These are phyloP conservation scores for Ataeniobius toweri DNA, from an alignment of 2,797 vertebrate genomes.

Conservation along the genomic window DNA sequence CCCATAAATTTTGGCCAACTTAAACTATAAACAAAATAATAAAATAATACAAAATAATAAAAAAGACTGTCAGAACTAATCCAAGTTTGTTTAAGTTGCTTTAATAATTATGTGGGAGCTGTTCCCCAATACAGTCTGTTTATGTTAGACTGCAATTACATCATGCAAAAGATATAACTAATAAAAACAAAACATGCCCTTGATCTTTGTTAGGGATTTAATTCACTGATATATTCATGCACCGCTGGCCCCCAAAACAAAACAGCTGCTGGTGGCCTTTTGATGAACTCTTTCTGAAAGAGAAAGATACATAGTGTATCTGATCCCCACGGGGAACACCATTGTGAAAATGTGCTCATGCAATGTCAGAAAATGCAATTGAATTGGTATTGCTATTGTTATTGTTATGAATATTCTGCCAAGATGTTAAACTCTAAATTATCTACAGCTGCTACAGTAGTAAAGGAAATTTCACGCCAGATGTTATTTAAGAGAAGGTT, in stretches of 20 bases:
- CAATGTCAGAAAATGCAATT: not conserved
- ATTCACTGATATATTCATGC: not conserved
- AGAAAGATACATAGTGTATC: not conserved
- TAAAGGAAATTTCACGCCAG: constrained; percentile 3
- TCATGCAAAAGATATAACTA: not conserved
- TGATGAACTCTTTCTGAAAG: constrained; percentile 13
- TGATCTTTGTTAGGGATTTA: not conserved
- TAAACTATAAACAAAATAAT: not conserved
- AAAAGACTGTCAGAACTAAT: not conserved
- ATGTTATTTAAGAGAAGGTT: not conserved
- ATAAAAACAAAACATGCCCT: not conserved
- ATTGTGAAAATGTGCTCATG: constrained; percentile 8
- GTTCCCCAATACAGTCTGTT: not conserved
- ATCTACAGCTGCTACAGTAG: not conserved
- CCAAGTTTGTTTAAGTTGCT: not conserved
- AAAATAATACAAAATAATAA: too few species aligned
- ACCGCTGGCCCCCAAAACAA: not conserved
- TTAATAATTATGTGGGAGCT: not conserved
- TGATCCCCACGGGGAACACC: not conserved
- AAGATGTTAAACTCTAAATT: constrained; percentile 3
- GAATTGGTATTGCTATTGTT: not conserved
- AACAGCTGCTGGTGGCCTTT: not conserved
- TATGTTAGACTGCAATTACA: not conserved
- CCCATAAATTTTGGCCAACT: not conserved
- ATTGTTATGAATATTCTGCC: not conserved